Base-by-base conservation (phyloP, 1,140 invertebrate species). In the Ruditapes philippinarum region DNA sequence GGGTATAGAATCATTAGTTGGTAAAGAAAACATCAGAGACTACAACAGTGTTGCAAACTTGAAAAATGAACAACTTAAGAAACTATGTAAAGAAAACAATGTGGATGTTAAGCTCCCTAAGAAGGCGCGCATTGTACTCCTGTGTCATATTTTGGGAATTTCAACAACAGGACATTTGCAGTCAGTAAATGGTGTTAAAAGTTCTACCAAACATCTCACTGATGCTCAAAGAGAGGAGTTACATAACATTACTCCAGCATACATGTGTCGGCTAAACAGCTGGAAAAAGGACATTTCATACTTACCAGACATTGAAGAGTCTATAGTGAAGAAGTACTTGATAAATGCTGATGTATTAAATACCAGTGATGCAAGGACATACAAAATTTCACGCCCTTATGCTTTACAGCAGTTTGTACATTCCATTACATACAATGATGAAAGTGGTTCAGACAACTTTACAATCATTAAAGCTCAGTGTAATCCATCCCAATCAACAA, bases 11-110 rank as follows among this genome's bases (percentile, higher is more conserved):
- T n/a, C n/a, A n/a, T n/a, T n/a, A n/a, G n/a, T n/a, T n/a, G n/a
- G n/a, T n/a, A n/a, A n/a, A n/a, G n/a, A n/a, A 45, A 14, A 45
- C 42, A 45, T 14, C 51, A 79, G 57, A 62, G n/a, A 22, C 0
- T 85, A 85, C 68, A 85, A 85, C 45, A 45, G 49, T 38, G 49
- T 85, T 73, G 82, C 25, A 11, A 45, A n/a, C 22, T 85, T 85
- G 25, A 49, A 70, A 40, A 4, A 38, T 42, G 49, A 78, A 2
- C 28, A 70, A 45, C 42, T 86, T 4, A 76, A 76, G 40, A 51
- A 86, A 40, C 33, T 40, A 28, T 76, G 83, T 60, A 25, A 17
- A 11, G 22, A 5, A 9, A n/a, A 28, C 51, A 49, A 76, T 12
- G 76, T 86, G 57, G 70, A 86, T 22, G 14, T 76, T 22, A 85